Evolutionary conservation across 2,797 vertebrate genomes (phyloP).

Genomic region (Anableps anableps): DNA sequence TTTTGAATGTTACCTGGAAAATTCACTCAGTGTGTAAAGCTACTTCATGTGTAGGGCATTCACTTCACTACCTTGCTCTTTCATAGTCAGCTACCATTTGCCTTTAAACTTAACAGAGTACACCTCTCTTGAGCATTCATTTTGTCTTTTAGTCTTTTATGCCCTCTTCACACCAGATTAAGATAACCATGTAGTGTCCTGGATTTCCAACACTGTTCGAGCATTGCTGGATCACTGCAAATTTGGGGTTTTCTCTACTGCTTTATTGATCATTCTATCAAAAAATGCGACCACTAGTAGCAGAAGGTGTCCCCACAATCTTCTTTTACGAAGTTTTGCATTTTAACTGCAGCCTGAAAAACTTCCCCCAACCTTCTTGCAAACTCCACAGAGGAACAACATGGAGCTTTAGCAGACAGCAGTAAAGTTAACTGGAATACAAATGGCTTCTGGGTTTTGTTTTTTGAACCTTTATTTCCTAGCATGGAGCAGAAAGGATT

Average conservation of each 20-base stretch:
- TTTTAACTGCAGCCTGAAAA: neutral
- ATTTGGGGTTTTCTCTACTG: neutral
- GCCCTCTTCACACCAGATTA: conserved; percentile 1
- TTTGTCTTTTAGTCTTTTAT: conserved; percentile 34
- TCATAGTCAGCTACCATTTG: conserved; percentile 60
- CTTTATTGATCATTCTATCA: neutral
- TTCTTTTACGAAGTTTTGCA: neutral
- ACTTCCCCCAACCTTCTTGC: neutral
- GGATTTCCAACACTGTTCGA: neutral
- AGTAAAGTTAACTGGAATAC: neutral
- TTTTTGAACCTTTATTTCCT: too few relatives aligned
- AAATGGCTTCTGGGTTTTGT: too few relatives aligned
- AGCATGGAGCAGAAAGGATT: too few relatives aligned
- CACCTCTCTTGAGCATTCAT: conserved; percentile 50
- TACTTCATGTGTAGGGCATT: conserved; percentile 33
- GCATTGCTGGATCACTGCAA: too few relatives aligned
- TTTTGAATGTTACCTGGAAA: conserved; percentile 51
- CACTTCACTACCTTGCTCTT: conserved; percentile 34
- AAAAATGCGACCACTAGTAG: neutral
- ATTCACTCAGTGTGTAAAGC: conserved; percentile 49
- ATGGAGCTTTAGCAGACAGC: neutral
- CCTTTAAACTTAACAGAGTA: conserved; percentile 63
- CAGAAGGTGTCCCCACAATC: neutral
- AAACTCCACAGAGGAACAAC: neutral
- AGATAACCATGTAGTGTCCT: neutral